phyloP scores from a whole-genome alignment of 2,797 vertebrate species.

The Phyllotis vaccarum region DNA sequence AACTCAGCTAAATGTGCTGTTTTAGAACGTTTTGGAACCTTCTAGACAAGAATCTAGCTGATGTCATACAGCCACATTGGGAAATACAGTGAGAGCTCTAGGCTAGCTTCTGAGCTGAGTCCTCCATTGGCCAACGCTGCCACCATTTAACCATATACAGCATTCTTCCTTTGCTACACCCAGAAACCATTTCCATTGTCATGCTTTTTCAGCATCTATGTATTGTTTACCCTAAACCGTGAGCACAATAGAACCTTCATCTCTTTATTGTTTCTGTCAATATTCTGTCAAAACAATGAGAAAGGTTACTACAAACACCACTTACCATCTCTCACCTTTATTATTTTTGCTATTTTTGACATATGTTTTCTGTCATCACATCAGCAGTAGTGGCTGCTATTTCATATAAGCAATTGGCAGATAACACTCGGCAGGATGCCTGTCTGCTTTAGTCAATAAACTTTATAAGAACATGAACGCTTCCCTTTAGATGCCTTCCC shows the following conservation, averaged over 20 bases:
- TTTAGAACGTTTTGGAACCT: background rate
- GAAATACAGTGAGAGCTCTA: too few relatives aligned
- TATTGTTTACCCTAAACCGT: background rate
- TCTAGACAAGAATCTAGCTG: background rate
- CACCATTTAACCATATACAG: background rate
- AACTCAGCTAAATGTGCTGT: background rate
- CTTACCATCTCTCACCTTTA: background rate
- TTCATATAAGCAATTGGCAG: background rate
- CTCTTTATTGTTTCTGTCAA: background rate
- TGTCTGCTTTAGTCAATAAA: background rate
- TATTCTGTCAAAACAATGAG: background rate
- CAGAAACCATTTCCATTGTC: background rate
- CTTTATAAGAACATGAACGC: background rate
- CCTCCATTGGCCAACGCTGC: background rate
- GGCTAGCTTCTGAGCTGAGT: background rate
- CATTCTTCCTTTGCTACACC: background rate
- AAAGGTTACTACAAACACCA: background rate
- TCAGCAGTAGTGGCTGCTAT: background rate
- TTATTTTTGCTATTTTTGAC: background rate
- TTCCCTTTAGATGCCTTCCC: fast-evolving
- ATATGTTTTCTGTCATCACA: background rate
- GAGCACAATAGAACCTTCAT: background rate
- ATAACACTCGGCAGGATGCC: background rate
- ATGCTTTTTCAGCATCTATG: background rate
- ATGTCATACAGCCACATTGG: background rate